Evolutionary conservation across 2,888 invertebrate species (phyloP), one percentile per base, ranked within the genome.

Genomic region (Dasypolia templi): DNA sequence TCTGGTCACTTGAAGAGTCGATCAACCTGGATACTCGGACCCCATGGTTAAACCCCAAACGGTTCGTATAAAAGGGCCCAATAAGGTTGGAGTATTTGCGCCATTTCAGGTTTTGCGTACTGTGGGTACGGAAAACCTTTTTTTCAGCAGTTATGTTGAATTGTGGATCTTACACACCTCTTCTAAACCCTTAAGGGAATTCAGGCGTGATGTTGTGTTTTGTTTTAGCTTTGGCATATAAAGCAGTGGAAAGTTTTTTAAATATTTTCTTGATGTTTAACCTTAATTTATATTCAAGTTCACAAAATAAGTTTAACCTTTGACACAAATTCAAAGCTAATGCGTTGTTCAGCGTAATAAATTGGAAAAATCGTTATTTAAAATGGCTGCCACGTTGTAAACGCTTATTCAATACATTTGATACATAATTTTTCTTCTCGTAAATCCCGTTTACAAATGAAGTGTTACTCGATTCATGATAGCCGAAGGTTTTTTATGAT

Each of bases 361-460:
- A 44, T 35, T 19, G 29, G 26, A 56, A 56, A 67, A 66, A 46
- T 35, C 58, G 35, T 76, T 58, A 66, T 73, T 44, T 29, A 68
- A 77, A 59, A 44, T 63, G 55, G 65, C 56, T 46, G 65, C 12
- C 17, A 65, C 53, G 35, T 63, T 69, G 53, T 63, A 65, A 53
- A 49, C 19, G 65, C n/a, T 62, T 56, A 62, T 65, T 81, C 68
- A 69, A 65, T 72, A 81, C 51, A 56, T 58, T 58, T 53, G 35
- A 65, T 62, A 76, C 58, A 63, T 75, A 71, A 68, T 77, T 81
- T 72, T 42, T 65, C 68, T 32, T n/a, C 26, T 65, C 64, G 1
- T 61, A 71, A 72, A 65, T 19, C 56, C 46, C 26, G 17, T 26
- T 59, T 79, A 68, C 80, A 81, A 81, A 80, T 80, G 77, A 77